Percentiles rank a stretch among this genome's conserved stretches.
Conservation (phyloP, 2,888 invertebrate genomes). For the Stenichneumon culpator region DNA sequence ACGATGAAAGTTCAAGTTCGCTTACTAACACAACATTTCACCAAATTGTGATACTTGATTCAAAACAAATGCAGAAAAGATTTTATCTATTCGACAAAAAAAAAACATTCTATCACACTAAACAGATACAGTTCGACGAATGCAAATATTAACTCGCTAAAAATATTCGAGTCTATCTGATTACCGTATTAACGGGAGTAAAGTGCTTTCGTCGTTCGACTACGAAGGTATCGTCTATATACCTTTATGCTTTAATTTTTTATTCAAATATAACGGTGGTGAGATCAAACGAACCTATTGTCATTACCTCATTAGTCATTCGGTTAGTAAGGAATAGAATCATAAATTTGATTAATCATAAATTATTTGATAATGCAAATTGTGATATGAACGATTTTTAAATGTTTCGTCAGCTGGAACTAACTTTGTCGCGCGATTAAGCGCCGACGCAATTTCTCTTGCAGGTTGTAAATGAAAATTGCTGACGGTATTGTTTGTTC, state of each 20-base stretch:
- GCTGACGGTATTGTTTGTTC: neutral
- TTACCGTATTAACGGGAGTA: neutral
- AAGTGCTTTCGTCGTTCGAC: neutral
- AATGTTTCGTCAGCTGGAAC: neutral
- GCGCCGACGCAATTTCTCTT: neutral
- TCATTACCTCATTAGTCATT: neutral
- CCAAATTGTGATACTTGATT: slow-evolving; percentile 12
- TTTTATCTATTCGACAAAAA: neutral
- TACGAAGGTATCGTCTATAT: neutral
- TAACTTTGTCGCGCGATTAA: neutral
- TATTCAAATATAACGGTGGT: neutral
- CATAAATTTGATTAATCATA: neutral
- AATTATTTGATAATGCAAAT: neutral
- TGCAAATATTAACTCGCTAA: neutral
- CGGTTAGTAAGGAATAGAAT: neutral
- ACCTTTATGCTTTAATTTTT: neutral
- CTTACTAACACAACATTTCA: neutral
- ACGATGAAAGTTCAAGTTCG: neutral
- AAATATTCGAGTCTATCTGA: neutral
- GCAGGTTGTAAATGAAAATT: neutral
- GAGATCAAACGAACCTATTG: neutral
- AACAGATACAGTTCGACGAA: neutral
- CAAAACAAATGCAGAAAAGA: neutral
- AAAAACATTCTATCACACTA: neutral
- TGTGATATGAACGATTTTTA: neutral